Percentiles rank a stretch among this genome's conserved stretches.
Evolutionary conservation across 1,140 invertebrate species (phyloP).

Genomic region (Drosophila baimaii): DNA sequence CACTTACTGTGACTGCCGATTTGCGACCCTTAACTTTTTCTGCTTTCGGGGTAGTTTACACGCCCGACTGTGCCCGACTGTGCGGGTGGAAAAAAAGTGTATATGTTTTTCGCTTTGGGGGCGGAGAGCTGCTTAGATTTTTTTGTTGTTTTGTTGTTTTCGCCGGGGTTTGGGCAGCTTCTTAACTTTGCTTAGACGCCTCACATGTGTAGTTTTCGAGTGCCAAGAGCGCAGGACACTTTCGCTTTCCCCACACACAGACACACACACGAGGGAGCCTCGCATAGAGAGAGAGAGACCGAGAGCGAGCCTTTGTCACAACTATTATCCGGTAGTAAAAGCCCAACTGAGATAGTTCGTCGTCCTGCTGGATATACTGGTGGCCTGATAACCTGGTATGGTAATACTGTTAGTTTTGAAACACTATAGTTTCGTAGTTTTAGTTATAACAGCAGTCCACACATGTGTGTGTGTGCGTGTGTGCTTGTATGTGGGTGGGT

Average conservation of each 20-base stretch:
- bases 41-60: conserved; percentile 49
- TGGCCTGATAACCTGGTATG: conserved; percentile 79
- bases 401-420: conserved; percentile 84
- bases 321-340: conserved; percentile 61
- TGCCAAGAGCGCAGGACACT: conserved; percentile 81
- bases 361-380: conserved; percentile 55
- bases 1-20: conserved; percentile 63
- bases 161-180: conserved; percentile 46
- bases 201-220: conserved; percentile 77
- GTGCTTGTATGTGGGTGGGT: not conserved
- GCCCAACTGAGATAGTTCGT: conserved; percentile 68
- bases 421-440: conserved; percentile 82
- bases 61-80: conserved; percentile 52
- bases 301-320: conserved; percentile 29
- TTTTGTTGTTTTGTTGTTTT: not conserved
- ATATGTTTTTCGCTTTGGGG: not conserved
- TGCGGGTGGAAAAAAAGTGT: conserved; percentile 16
- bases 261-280: conserved; percentile 4
- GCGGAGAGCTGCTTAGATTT: conserved; percentile 23
- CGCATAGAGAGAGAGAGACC: conserved; percentile 7
- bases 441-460: conserved; percentile 73
- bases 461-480: no score
- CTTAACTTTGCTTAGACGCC: conserved; percentile 61
- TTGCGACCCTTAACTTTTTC: conserved; percentile 40
- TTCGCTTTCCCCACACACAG: conserved; percentile 55